These are phyloP conservation scores for Amorpha juglandis DNA, from an alignment of 2,888 invertebrate genomes.

Conservation along the genomic window DNA sequence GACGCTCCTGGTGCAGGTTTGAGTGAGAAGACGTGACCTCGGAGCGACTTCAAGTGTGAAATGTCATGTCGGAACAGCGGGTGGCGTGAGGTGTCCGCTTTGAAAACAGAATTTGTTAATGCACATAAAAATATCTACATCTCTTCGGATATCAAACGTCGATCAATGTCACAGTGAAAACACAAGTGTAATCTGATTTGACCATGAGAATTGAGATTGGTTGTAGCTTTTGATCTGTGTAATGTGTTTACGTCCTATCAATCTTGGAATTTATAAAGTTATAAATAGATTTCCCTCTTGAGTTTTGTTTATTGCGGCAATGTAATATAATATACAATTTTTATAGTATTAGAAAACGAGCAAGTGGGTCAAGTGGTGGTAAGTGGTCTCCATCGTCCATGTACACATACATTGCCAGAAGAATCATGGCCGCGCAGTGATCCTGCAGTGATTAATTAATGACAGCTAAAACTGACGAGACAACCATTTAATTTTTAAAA, in stretches of 20 bases:
- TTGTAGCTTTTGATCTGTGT: constrained; percentile 19
- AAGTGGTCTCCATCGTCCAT: too few species aligned
- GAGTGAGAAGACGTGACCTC: constrained; percentile 82
- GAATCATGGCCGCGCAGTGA: too few species aligned
- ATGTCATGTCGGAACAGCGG: constrained; percentile 77
- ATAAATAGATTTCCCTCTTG: not conserved
- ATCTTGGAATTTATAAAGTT: not conserved
- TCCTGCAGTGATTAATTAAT: too few species aligned
- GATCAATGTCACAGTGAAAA: constrained; percentile 72
- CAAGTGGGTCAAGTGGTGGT: too few species aligned
- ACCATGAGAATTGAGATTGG: constrained; percentile 24
- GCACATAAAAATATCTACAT: constrained; percentile 61
- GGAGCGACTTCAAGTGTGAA: constrained; percentile 77
- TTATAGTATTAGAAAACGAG: too few species aligned
- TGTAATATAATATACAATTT: not conserved
- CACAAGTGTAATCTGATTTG: constrained; percentile 47
- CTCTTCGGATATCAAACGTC: constrained; percentile 74
- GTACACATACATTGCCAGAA: too few species aligned
- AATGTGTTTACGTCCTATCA: constrained; percentile 13
- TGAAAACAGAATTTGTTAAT: constrained; percentile 58
- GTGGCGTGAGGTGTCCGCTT: constrained; percentile 62
- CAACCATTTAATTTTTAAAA: too few species aligned
- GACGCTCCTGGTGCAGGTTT: constrained; percentile 78
- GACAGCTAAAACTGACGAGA: too few species aligned
- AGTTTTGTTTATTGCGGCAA: not conserved